Conservation (phyloP, 2,888 invertebrate genomes). For the Rotaria magnacalcarata region DNA sequence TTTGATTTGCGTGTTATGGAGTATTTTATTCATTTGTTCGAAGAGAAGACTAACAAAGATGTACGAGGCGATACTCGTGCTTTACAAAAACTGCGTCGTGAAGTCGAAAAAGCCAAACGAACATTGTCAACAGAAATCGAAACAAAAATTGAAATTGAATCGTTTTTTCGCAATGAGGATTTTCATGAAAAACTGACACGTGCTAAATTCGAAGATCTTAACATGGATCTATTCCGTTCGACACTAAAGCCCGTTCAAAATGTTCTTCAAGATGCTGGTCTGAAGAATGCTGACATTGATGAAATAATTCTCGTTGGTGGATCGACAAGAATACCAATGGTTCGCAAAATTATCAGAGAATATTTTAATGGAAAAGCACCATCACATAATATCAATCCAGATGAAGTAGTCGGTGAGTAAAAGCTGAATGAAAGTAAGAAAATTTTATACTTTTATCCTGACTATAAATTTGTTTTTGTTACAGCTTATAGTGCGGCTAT, state of each 20-base stretch:
- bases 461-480: no score
- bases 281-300: constrained; percentile 94
- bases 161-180: constrained; percentile 47
- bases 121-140: constrained; percentile 47
- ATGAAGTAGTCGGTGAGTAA: constrained; percentile 75
- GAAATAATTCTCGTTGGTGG: constrained; percentile 98
- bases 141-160: constrained; percentile 48
- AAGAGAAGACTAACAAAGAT: constrained; percentile 59
- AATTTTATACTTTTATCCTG: no score
- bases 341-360: constrained; percentile 66
- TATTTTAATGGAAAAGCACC: constrained; percentile 96
- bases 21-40: constrained; percentile 44
- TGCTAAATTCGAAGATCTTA: constrained; percentile 95
- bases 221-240: constrained; percentile 76
- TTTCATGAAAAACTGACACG: constrained; percentile 95
- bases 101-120: constrained; percentile 60
- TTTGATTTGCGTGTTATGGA: constrained; percentile 45
- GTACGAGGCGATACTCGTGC: constrained; percentile 56
- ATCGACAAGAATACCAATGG: constrained; percentile 96
- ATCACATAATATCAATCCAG: constrained; percentile 93
- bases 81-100: constrained; percentile 58
- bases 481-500: constrained; percentile 90
- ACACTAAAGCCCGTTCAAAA: constrained; percentile 90
- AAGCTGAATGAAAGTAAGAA: no score
- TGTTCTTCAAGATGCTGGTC: constrained; percentile 91